A percentile compares a stretch with the other conserved stretches of the same genome.
phyloP scores from a whole-genome alignment of 2,888 invertebrate species.

The Cosmia trapezina region DNA sequence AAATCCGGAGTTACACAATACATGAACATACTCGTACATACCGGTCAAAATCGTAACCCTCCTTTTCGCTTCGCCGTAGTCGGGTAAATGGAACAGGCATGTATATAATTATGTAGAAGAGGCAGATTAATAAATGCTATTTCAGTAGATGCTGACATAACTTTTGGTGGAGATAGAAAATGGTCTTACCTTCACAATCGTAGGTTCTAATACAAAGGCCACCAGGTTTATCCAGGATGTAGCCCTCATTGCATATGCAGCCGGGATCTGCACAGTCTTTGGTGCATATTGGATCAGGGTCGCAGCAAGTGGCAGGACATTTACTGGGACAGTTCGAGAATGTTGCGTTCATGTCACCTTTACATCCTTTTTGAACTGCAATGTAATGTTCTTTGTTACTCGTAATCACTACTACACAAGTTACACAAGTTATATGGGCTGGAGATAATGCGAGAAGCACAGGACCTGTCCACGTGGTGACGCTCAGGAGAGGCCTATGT shows the following conservation, averaged over 20 bases:
- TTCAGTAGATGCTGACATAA: too few species aligned
- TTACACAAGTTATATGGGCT: neutral
- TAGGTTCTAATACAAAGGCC: constrained; percentile 64
- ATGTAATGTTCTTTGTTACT: neutral
- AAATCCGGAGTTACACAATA: too few species aligned
- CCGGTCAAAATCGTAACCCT: too few species aligned
- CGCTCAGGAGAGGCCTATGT: too few species aligned
- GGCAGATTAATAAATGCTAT: too few species aligned
- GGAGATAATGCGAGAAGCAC: neutral
- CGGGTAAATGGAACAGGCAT: too few species aligned
- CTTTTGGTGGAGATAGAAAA: neutral
- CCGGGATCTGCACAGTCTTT: constrained; percentile 56
- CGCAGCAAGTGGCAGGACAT: constrained; percentile 65
- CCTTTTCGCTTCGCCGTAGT: too few species aligned
- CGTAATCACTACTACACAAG: neutral
- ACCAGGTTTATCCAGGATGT: constrained; percentile 51
- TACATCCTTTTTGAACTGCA: constrained; percentile 35
- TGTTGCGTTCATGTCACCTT: constrained; percentile 68
- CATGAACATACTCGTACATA: too few species aligned
- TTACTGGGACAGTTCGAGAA: constrained; percentile 62
- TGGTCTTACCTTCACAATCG: constrained; percentile 49
- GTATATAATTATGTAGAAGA: too few species aligned
- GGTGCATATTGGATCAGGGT: constrained; percentile 43
- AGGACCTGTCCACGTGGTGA: neutral
- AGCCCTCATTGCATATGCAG: constrained; percentile 70